These are phyloP conservation scores for Tiliacea aurago DNA, from an alignment of 2,888 invertebrate genomes.

Conservation along the genomic window DNA sequence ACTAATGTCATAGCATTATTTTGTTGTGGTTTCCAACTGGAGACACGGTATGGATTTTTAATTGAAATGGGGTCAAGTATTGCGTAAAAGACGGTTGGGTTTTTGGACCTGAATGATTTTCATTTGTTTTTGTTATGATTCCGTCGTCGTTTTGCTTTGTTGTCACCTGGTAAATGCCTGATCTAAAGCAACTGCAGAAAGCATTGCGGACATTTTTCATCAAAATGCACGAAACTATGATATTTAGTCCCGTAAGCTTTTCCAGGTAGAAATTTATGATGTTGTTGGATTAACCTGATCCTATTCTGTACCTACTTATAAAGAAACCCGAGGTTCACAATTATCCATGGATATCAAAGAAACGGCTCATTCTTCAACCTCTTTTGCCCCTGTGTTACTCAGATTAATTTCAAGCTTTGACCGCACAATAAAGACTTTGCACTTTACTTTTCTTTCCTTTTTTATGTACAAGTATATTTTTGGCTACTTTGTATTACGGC, in stretches of 20 bases:
- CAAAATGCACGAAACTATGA: not conserved
- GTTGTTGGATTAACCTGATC: not conserved
- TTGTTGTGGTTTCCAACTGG: conserved; percentile 40
- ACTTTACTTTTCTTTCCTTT: too few relatives aligned
- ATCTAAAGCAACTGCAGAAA: not conserved
- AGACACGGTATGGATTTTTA: conserved; percentile 4
- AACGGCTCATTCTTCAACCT: not conserved
- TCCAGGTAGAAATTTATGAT: too few relatives aligned
- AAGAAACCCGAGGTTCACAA: not conserved
- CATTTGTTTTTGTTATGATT: not conserved
- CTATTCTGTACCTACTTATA: not conserved
- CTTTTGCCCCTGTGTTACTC: not conserved
- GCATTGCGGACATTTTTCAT: not conserved
- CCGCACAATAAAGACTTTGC: conserved; percentile 5
- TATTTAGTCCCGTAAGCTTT: not conserved
- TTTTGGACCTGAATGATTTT: not conserved
- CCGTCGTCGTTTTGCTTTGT: not conserved
- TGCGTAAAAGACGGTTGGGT: not conserved
- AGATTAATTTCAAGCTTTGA: not conserved
- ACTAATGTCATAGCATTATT: conserved; percentile 51
- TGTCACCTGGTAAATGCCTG: not conserved
- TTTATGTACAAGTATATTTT: too few relatives aligned
- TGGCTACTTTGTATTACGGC: too few relatives aligned
- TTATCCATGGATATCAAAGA: not conserved
- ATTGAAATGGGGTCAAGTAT: not conserved